phyloP scores from a whole-genome alignment of 2,888 invertebrate species.

The Agrenia bidenticulata region DNA sequence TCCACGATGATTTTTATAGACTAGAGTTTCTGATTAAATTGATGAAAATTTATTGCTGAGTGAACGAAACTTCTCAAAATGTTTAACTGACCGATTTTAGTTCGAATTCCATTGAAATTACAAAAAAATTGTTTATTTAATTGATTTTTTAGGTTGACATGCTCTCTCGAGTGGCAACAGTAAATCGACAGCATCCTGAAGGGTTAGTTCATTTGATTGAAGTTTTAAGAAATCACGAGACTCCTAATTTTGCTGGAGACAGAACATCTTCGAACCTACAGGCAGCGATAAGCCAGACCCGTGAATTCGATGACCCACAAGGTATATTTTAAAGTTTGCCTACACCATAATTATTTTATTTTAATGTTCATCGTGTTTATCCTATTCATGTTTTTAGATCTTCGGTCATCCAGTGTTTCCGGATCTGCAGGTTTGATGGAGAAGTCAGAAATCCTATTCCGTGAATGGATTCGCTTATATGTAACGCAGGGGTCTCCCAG shows the following conservation, averaged over 20 bases:
- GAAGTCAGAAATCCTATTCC: slow-evolving; percentile 87
- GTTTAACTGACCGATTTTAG: too few species aligned
- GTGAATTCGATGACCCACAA: slow-evolving; percentile 55
- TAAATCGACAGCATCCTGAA: slow-evolving; percentile 51
- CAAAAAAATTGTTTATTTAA: too few species aligned
- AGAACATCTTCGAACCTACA: slow-evolving; percentile 86
- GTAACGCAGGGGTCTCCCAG: slow-evolving; percentile 77
- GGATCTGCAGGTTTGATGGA: slow-evolving; percentile 71
- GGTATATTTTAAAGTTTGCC: slow-evolving; percentile 26
- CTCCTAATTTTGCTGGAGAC: slow-evolving; percentile 67
- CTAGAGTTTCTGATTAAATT: slow-evolving; percentile 47
- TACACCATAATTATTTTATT: background rate
- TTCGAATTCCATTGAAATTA: too few species aligned
- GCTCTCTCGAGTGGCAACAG: slow-evolving; percentile 48
- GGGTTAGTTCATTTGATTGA: slow-evolving; percentile 51
- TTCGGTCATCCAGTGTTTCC: background rate
- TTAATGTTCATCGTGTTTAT: slow-evolving; percentile 10
- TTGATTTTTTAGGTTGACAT: slow-evolving; percentile 45
- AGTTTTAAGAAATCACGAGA: slow-evolving; percentile 55
- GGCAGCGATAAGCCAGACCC: slow-evolving; percentile 82
- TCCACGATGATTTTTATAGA: slow-evolving; percentile 41
- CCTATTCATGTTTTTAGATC: background rate
- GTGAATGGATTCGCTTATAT: slow-evolving; percentile 94
- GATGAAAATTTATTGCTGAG: slow-evolving; percentile 23
- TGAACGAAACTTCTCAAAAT: background rate